Base-by-base conservation (phyloP, 2,797 vertebrate genomes). In the Tinamus major region DNA sequence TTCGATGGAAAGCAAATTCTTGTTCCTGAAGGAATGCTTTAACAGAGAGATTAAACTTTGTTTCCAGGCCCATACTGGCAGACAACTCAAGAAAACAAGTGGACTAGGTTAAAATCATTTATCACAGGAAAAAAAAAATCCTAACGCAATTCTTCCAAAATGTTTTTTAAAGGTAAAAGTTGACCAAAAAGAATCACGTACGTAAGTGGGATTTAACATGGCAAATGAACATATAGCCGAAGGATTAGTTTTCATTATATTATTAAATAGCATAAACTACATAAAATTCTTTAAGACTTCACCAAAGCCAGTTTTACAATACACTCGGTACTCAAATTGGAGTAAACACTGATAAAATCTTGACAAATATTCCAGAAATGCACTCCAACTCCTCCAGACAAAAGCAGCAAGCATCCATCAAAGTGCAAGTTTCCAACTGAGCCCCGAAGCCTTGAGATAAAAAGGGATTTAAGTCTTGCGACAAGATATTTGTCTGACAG, bases 351-450 rank as follows among this genome's bases (percentile, higher is more conserved):
- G 97, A 98, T 98, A 98, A 97, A 92, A 98, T 98, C 98, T 98
- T 95, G 69, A 94, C 87, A 97, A 98, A 98, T 97, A 98, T 98
- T 97, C 97, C 86, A 98, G 97, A 98, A 98, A 98, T 97, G 98
- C 95, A 97, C 96, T 93, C 96, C 95, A 93, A 96, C 98, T 93
- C 97, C 96, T 87, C 91, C 92, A 96, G 96, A 98, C 97, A 98
- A 98, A 97, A 79, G 91, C 91, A 93, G 86, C 55, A 79, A 93
- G 89, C 92, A 96, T 95, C 92, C 87, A 93, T 96, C 92, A 94
- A 96, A 95, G 92, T 67, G 81, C 44, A 83, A 90, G 84, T 93
- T 94, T 94, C 90, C 92, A 96, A 68, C 76, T 3, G 83, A 93
- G 86, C 86, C 91, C 93, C 46, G 72, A 92, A 96, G 87, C 81